Evolutionary conservation across 2,113 vertebrate species (phyloP).

Genomic region (Pseudonaja textilis): DNA sequence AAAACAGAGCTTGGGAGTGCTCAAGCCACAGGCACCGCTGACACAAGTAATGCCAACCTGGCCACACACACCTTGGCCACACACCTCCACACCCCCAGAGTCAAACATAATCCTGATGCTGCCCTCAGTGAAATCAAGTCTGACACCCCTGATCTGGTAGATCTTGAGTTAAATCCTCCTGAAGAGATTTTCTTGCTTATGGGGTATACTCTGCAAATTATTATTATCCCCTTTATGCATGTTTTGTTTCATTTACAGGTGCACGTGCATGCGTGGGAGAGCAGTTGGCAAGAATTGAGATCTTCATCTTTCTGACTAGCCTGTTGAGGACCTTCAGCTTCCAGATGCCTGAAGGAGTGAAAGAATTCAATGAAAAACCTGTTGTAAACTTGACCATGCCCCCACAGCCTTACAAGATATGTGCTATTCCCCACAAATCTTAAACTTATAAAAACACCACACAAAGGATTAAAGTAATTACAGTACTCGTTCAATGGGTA

Average conservation of each 20-base stretch:
- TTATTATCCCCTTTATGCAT: neutral
- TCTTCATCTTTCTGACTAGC: neutral
- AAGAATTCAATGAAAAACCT: neutral
- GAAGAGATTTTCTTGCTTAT: neutral
- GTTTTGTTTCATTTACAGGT: neutral
- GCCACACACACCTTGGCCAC: too few species aligned
- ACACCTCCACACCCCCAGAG: rapidly evolving
- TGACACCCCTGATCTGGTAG: neutral
- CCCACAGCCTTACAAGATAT: neutral
- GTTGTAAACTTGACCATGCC: neutral
- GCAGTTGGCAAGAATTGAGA: neutral
- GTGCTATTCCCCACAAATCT: neutral
- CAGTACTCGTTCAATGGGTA: neutral
- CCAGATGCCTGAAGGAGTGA: neutral
- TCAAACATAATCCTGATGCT: too few species aligned
- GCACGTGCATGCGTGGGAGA: neutral
- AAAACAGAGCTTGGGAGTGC: too few species aligned
- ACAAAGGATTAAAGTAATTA: neutral
- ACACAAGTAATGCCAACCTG: too few species aligned
- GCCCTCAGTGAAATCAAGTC: too few species aligned
- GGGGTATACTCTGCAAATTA: neutral
- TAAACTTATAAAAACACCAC: neutral
- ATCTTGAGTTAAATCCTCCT: neutral
- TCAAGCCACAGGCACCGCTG: too few species aligned
- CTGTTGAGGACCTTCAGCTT: neutral